phyloP scores from a whole-genome alignment of 2,888 invertebrate genomes.

The Tinea trinotella region DNA sequence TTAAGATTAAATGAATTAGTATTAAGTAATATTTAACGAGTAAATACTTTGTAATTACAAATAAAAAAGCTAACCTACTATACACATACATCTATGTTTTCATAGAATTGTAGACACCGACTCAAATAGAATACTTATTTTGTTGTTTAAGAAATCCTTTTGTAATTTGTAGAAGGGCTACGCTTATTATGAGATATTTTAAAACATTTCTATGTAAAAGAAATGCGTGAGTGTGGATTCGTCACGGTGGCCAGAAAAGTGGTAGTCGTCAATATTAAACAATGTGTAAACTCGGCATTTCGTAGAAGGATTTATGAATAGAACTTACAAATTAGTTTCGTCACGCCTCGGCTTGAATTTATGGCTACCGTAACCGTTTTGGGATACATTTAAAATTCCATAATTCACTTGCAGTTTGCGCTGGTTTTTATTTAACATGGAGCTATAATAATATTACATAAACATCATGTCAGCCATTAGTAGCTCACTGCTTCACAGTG shows the following conservation, averaged over 20 bases:
- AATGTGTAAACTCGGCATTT: slow-evolving; percentile 3
- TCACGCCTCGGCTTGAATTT: slow-evolving; percentile 6
- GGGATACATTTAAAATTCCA: slow-evolving; percentile 2
- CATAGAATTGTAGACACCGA: background rate
- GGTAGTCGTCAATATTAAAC: slow-evolving; percentile 10
- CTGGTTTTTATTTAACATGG: no score
- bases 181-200: background rate
- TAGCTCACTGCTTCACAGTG: no score
- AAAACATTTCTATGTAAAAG: background rate
- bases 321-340: slow-evolving; percentile 15
- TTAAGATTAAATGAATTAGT: no score
- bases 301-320: slow-evolving; percentile 16
- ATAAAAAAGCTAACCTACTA: no score
- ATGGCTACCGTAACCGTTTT: slow-evolving; percentile 10
- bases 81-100: no score
- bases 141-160: background rate
- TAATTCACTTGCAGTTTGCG: no score
- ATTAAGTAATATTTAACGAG: no score
- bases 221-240: background rate
- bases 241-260: slow-evolving; percentile 16
- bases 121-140: background rate
- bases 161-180: background rate
- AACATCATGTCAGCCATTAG: no score
- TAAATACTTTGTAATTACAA: no score
- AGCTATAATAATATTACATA: no score